These are phyloP conservation scores for Conus betulinus DNA, from an alignment of 1,140 invertebrate species.

Conservation along the genomic window DNA sequence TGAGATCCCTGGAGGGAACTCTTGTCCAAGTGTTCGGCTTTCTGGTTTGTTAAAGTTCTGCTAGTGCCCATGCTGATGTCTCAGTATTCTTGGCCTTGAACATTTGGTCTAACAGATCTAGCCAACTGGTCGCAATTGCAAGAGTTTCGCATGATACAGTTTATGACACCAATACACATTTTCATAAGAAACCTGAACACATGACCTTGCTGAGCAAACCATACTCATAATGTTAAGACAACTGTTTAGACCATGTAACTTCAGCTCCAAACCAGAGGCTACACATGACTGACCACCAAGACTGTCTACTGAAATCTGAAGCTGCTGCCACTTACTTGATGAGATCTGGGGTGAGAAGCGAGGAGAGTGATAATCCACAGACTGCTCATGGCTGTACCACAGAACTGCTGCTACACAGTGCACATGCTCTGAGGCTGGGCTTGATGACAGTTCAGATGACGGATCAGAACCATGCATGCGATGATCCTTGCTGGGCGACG, in stretches of 20 bases:
- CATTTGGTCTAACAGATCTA: too few relatives aligned
- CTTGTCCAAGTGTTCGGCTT: too few relatives aligned
- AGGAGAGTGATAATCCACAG: constrained; percentile 76
- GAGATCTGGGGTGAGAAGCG: constrained; percentile 66
- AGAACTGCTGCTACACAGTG: constrained; percentile 87
- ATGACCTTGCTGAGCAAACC: too few relatives aligned
- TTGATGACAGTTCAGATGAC: constrained; percentile 46
- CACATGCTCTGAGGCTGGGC: constrained; percentile 77
- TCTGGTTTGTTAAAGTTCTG: too few relatives aligned
- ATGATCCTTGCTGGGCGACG: not conserved
- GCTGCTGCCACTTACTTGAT: constrained; percentile 61
- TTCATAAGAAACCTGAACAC: too few relatives aligned
- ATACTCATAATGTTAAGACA: too few relatives aligned
- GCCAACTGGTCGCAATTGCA: too few relatives aligned
- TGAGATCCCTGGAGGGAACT: too few relatives aligned
- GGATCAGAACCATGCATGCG: constrained; percentile 12
- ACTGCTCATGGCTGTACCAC: constrained; percentile 84
- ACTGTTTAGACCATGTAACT: not conserved
- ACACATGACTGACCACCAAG: not conserved
- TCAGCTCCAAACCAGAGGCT: not conserved
- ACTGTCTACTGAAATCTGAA: not conserved
- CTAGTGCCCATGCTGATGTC: too few relatives aligned
- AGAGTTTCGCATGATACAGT: too few relatives aligned
- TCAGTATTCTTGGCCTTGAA: too few relatives aligned
- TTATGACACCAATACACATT: too few relatives aligned